Evolutionary conservation across 2,797 vertebrate species (phyloP).

Genomic region (Myotis vivesi): DNA sequence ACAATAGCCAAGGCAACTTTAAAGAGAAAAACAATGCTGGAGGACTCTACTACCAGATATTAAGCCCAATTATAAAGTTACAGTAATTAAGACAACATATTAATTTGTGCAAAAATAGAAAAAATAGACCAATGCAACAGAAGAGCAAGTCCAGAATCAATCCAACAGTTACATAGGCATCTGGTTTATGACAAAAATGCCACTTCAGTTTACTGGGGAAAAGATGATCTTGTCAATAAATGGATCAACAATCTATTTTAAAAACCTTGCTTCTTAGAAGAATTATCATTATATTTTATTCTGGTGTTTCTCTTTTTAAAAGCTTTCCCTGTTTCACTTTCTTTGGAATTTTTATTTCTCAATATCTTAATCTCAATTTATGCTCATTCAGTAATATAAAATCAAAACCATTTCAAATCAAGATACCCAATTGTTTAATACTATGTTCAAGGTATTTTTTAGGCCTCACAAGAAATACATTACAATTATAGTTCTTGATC

Average conservation of each 20-base stretch:
- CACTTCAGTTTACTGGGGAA: neutral
- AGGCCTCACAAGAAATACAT: neutral
- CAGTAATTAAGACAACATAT: neutral
- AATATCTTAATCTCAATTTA: slow-evolving; percentile 39
- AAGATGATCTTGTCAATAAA: neutral
- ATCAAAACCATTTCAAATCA: slow-evolving; percentile 4
- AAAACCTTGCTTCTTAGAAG: slow-evolving; percentile 1
- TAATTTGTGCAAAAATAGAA: neutral
- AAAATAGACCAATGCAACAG: neutral
- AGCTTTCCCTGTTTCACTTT: slow-evolving; percentile 13
- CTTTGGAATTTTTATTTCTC: slow-evolving; percentile 34
- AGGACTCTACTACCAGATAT: neutral
- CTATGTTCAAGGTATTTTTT: neutral
- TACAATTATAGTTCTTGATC: neutral
- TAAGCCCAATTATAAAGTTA: neutral
- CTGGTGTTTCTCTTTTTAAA: neutral
- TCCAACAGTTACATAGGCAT: neutral
- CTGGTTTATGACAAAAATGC: neutral
- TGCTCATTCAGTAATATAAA: slow-evolving; percentile 37
- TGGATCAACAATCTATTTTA: slow-evolving; percentile 19
- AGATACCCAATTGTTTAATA: slow-evolving; percentile 23
- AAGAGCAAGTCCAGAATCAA: neutral
- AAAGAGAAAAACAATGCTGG: neutral
- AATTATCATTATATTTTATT: neutral
- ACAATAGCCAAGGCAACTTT: neutral